These are phyloP conservation scores for Aurelia aurita complex sp. Pacific DNA, from an alignment of 30 jellyfish, hydroid and myxozoan species.

Conservation along the genomic window DNA sequence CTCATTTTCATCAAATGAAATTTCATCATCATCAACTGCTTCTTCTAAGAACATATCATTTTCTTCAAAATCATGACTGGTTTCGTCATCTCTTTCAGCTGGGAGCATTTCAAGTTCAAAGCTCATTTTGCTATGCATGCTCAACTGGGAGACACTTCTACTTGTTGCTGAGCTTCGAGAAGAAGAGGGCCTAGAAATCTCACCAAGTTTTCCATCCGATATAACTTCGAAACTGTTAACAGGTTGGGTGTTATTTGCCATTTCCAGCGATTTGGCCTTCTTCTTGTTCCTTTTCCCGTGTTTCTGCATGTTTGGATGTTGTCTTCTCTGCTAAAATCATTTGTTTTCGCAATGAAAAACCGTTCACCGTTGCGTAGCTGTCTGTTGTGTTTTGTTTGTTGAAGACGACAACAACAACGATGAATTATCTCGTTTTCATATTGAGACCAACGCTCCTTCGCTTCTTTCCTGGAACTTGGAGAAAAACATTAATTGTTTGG, in stretches of 20 bases:
- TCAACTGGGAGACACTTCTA: slow-evolving; percentile 43
- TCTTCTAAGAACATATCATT: slow-evolving; percentile 28
- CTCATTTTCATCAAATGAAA: no score
- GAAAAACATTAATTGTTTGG: no score
- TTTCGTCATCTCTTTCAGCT: slow-evolving; percentile 10
- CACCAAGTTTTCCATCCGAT: slow-evolving; percentile 50
- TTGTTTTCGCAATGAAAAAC: no score
- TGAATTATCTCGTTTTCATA: no score
- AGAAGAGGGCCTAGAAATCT: slow-evolving; percentile 56
- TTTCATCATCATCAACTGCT: slow-evolving; percentile 24
- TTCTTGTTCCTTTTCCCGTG: background rate
- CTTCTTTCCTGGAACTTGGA: no score
- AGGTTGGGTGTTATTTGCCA: background rate
- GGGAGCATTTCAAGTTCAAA: slow-evolving; percentile 64
- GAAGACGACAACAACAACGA: no score
- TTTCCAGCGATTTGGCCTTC: background rate
- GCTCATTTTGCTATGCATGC: slow-evolving; percentile 27
- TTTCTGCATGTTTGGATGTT: slow-evolving; percentile 18
- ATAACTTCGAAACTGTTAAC: slow-evolving; percentile 51
- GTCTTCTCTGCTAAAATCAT: no score
- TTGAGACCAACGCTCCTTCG: no score
- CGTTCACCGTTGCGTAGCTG: no score
- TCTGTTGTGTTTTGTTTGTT: no score
- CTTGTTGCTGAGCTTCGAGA: slow-evolving; percentile 53
- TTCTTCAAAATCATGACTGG: background rate